Base-by-base conservation (phyloP, 2,797 vertebrate genomes). In the Clarias pachynema region DNA sequence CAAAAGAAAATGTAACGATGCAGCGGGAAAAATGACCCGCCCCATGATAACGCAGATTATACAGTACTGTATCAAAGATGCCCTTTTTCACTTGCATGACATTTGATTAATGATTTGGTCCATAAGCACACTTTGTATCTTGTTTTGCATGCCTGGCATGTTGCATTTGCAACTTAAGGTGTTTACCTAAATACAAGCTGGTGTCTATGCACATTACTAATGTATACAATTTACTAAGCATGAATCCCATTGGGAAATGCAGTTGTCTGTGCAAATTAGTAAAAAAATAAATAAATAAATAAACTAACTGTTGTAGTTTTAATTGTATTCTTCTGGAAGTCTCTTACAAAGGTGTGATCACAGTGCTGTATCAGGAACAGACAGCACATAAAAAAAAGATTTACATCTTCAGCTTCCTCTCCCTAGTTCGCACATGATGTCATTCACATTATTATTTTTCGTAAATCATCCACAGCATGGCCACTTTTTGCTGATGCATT, bases 271-370 rank as follows among this genome's bases (percentile, higher is more conserved):
- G 22, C 22, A n/a, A 44, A 72, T 44, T n/a, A n/a, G 34, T 14
- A 14, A 14, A 53, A 53, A 53, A 0, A 53, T 3, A 14, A 0
- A 3, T 3, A 53, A 10, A 49, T 10, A 49, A 5, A 37, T 53
- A 3, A 14, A 53, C 12, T 3, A 53, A 14, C 8, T 31, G 73
- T 53, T 74, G 40, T 26, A 49, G 70, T 60, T 57, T 57, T 34
- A 57, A 78, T 60, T 78, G 9, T 60, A 37, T 31, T 37, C 29
- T 78, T 60, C 29, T 60, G 74, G 56, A 59, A 60, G 74, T 59
- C 56, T 59, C 29, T 77, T 24, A 20, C 20, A 60, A 12, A 60
- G 34, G 29, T 60, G 8, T 56, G 10, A 56, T 31, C 16, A 20
- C 16, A 29, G n/a, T 20, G 16, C 31, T 0, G 7, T 14, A 29